phyloP scores from a whole-genome alignment of 2,113 vertebrate genomes.

The Amazona vittata region DNA sequence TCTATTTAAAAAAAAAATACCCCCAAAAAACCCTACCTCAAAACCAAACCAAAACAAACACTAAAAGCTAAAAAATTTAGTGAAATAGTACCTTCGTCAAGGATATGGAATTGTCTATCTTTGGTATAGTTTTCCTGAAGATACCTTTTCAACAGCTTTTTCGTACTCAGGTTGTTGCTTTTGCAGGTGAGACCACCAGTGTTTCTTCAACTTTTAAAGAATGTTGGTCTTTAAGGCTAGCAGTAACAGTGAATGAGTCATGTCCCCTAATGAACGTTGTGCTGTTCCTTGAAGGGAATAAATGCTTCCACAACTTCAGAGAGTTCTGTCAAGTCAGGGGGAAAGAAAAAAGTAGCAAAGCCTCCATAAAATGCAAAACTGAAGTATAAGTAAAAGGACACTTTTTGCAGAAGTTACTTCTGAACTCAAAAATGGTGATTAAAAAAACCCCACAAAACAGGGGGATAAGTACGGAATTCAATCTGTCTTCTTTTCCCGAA shows the following conservation, averaged over 20 bases:
- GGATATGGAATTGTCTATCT: not conserved
- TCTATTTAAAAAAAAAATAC: not conserved
- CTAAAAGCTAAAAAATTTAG: not conserved
- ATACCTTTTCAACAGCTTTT: not conserved
- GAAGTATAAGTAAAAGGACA: not conserved
- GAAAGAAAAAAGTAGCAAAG: not conserved
- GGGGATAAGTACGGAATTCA: not conserved
- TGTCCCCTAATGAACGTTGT: not conserved
- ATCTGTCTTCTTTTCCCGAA: not conserved
- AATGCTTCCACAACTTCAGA: not conserved
- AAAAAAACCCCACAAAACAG: not conserved
- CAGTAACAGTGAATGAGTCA: not conserved
- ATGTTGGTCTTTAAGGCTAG: not conserved
- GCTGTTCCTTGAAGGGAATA: not conserved
- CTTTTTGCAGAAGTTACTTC: not conserved
- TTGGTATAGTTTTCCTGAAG: not conserved
- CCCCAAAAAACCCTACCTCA: not conserved
- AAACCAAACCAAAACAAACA: not conserved
- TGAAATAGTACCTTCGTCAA: constrained; percentile 3
- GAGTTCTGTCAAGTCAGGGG: not conserved
- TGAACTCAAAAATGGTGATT: not conserved
- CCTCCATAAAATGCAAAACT: not conserved
- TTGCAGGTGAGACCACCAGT: not conserved
- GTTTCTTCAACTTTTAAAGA: not conserved
- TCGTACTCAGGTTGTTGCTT: not conserved